Evolutionary conservation across 2,888 invertebrate genomes (phyloP).

Genomic region (Ichneumoninae sp.): DNA sequence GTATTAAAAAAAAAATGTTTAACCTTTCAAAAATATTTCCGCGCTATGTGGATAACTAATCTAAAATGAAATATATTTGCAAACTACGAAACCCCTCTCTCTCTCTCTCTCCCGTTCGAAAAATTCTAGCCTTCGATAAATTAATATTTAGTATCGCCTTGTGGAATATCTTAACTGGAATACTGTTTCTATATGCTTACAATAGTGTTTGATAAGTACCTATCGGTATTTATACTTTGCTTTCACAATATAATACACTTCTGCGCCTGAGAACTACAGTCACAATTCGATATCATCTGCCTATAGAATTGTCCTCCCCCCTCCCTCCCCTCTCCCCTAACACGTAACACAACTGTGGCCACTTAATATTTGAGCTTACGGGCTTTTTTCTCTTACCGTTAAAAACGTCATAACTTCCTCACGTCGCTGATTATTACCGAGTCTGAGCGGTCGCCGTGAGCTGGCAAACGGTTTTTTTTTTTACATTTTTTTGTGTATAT

Average conservation of each 20-base stretch:
- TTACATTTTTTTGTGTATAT: neutral
- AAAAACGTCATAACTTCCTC: conserved; percentile 29
- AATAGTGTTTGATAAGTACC: conserved; percentile 72
- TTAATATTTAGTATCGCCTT: conserved; percentile 78
- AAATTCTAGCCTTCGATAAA: conserved; percentile 64
- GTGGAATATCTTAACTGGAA: conserved; percentile 75
- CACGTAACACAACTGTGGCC: conserved; percentile 51
- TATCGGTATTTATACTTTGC: conserved; percentile 69
- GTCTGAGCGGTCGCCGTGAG: conserved; percentile 22
- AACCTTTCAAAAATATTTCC: too few relatives aligned
- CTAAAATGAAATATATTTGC: conserved; percentile 68
- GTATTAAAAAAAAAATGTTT: too few relatives aligned
- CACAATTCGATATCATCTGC: conserved; percentile 50
- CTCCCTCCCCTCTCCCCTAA: conserved; percentile 6
- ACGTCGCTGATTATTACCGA: conserved; percentile 29
- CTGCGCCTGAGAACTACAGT: conserved; percentile 70
- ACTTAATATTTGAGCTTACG: conserved; percentile 61
- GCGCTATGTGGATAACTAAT: conserved; percentile 1
- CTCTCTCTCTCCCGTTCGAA: conserved; percentile 21
- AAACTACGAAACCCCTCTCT: conserved; percentile 61
- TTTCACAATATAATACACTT: conserved; percentile 69
- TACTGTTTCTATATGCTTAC: conserved; percentile 72
- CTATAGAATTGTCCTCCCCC: conserved; percentile 45
- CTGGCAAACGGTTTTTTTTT: conserved; percentile 15
- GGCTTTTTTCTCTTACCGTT: conserved; percentile 32